Evolutionary conservation across 2,113 vertebrate species (phyloP).

Genomic region (Saguinus imperator): DNA sequence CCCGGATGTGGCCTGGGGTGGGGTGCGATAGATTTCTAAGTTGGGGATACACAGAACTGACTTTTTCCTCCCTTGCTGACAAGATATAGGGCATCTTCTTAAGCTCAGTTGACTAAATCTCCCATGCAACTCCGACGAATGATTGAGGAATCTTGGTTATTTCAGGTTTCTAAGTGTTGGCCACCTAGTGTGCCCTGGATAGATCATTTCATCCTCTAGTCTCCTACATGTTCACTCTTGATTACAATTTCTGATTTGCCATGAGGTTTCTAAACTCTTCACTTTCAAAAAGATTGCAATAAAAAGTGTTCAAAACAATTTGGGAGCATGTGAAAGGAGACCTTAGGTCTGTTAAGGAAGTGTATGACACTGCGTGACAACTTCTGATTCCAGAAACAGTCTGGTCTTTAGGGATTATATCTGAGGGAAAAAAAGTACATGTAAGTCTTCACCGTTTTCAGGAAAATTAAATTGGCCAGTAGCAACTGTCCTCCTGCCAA

Average conservation of each 20-base stretch:
- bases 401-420: neutral
- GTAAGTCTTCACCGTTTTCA: neutral
- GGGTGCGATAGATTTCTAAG: neutral
- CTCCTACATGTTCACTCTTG: neutral
- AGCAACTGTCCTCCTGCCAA: neutral
- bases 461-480: conserved; percentile 2
- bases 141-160: neutral
- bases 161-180: neutral
- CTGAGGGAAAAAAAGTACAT: neutral
- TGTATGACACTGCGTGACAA: neutral
- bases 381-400: conserved; percentile 46
- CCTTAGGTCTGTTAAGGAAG: neutral
- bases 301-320: neutral
- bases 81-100: neutral
- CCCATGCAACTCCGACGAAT: neutral
- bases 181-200: neutral
- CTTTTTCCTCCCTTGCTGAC: neutral
- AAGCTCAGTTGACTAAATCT: neutral
- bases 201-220: neutral
- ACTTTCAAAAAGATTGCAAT: conserved; percentile 6
- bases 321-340: neutral
- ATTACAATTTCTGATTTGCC: neutral
- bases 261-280: neutral
- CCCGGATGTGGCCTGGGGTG: neutral
- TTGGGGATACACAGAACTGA: neutral